phyloP scores from a whole-genome alignment of 1,140 invertebrate genomes.

The Watersipora subatra region DNA sequence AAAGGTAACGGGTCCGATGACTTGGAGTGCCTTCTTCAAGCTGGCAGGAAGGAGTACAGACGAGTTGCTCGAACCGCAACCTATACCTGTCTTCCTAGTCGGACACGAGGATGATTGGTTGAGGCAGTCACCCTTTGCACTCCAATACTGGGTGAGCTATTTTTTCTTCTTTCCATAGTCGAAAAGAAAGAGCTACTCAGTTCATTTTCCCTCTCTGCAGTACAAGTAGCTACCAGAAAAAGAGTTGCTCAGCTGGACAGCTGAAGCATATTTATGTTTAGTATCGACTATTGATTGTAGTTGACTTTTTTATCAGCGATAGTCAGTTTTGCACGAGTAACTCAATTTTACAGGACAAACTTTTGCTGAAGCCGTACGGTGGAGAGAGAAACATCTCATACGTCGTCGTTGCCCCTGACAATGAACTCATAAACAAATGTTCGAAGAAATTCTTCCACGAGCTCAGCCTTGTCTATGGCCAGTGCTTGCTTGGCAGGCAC shows the following conservation, averaged over 20 bases:
- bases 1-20: constrained; percentile 59
- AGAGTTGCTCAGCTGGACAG: too few species aligned
- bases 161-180: too few species aligned
- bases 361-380: constrained; percentile 83
- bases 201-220: neutral
- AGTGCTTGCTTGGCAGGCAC: constrained; percentile 75
- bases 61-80: constrained; percentile 88
- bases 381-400: constrained; percentile 84
- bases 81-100: constrained; percentile 76
- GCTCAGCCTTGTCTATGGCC: constrained; percentile 78
- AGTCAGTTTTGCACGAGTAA: too few species aligned
- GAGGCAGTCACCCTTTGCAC: constrained; percentile 74
- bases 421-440: constrained; percentile 62
- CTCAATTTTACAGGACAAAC: constrained; percentile 67
- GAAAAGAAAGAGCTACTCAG: too few species aligned
- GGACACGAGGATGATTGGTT: constrained; percentile 91
- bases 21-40: constrained; percentile 91
- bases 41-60: constrained; percentile 83
- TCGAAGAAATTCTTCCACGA: constrained; percentile 80
- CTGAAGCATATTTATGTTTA: too few species aligned
- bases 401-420: constrained; percentile 82
- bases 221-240: neutral
- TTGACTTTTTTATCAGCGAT: neutral
- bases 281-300: too few species aligned
- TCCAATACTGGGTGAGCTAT: constrained; percentile 69